Conservation (phyloP, 2,797 vertebrate genomes). For the Phalloptychus januarius region DNA sequence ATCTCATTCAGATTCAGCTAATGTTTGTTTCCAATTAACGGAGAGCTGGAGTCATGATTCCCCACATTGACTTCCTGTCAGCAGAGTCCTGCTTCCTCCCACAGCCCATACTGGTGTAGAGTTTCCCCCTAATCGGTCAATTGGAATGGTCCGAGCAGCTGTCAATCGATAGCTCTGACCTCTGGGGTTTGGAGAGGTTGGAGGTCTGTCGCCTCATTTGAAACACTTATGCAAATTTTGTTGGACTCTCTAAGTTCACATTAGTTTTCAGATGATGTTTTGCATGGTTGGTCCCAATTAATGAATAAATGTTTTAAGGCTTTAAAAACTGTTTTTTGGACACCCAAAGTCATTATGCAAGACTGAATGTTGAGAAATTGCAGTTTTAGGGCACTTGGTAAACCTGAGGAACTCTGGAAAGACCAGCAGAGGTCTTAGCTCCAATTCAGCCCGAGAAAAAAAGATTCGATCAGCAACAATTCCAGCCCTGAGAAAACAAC, state of each 20-base stretch:
- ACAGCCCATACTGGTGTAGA: conserved; percentile 10
- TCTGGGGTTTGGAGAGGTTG: background rate
- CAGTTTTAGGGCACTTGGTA: background rate
- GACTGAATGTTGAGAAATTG: background rate
- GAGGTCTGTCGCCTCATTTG: background rate
- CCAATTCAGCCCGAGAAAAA: too few species aligned
- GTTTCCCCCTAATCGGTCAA: conserved; percentile 29
- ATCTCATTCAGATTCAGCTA: conserved; percentile 55
- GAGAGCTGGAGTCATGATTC: conserved; percentile 57
- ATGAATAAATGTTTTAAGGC: background rate
- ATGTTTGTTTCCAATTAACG: conserved; percentile 63
- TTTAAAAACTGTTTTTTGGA: background rate
- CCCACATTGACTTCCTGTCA: conserved; percentile 64
- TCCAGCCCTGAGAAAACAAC: background rate
- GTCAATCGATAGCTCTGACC: conserved; percentile 32
- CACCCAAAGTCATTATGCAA: background rate
- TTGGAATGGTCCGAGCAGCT: conserved; percentile 18
- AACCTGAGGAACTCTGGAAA: background rate
- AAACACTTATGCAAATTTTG: conserved; percentile 22
- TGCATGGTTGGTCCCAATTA: conserved; percentile 3
- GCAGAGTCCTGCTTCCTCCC: conserved; percentile 21
- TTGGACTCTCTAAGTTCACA: background rate
- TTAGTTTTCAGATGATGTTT: conserved; percentile 5
- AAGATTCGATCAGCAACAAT: too few species aligned
- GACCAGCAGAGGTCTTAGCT: background rate